Evolutionary conservation across 2,888 invertebrate genomes (phyloP).

Genomic region (Tenthredo livida): DNA sequence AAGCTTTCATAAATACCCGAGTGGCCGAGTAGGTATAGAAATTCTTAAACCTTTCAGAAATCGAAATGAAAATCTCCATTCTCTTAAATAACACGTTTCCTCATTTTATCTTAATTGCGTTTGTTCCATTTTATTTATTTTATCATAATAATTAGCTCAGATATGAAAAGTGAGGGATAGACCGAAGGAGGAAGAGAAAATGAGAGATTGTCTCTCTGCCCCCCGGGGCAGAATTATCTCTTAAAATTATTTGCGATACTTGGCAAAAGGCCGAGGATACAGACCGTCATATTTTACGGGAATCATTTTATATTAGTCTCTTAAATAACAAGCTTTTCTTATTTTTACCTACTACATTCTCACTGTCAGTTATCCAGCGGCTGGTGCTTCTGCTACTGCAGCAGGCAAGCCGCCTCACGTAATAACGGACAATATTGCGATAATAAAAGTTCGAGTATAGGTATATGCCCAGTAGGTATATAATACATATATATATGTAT

Average conservation of each 20-base stretch:
- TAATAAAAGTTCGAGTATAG: constrained; percentile 35
- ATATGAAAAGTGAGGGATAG: not conserved
- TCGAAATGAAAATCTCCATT: not conserved
- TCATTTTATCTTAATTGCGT: not conserved
- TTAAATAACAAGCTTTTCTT: constrained; percentile 14
- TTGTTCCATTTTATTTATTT: not conserved
- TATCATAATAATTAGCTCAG: not conserved
- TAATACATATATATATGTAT: not conserved
- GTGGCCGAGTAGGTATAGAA: not conserved
- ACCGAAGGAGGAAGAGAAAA: not conserved
- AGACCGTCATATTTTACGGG: not conserved
- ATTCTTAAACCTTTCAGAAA: not conserved
- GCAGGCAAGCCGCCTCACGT: not conserved
- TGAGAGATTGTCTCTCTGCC: not conserved
- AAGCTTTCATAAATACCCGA: not conserved
- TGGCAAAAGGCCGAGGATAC: constrained; percentile 11
- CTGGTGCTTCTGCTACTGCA: not conserved
- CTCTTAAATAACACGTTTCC: not conserved
- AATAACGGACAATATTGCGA: constrained; percentile 38
- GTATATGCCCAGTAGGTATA: not conserved
- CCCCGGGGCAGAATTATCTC: not conserved
- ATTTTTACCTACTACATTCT: not conserved
- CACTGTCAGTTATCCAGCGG: not conserved
- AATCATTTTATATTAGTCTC: constrained; percentile 30
- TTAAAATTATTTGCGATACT: constrained; percentile 2